Percentiles rank a stretch among this genome's conserved stretches.
Evolutionary conservation across 2,888 invertebrate genomes (phyloP).

Genomic region (Baccha elongata): DNA sequence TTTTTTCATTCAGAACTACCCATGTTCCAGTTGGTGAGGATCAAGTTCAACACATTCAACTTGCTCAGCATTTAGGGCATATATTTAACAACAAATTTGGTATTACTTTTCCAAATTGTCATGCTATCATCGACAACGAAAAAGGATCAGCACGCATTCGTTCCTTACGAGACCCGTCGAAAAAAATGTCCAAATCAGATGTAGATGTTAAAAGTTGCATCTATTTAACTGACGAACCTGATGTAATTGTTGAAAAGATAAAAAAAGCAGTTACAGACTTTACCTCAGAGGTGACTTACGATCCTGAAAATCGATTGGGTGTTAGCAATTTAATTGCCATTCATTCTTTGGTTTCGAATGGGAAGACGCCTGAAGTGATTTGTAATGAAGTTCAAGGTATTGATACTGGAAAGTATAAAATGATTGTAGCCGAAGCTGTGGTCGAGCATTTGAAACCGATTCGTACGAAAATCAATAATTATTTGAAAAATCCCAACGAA

Average conservation of each 20-base stretch:
- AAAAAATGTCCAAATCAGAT: slow-evolving; percentile 99
- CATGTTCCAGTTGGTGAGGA: slow-evolving; percentile 98
- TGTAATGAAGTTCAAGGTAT: slow-evolving; percentile 86
- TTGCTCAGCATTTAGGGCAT: slow-evolving; percentile 90
- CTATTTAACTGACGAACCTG: slow-evolving; percentile 89
- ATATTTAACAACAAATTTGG: slow-evolving; percentile 92
- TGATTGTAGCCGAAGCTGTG: slow-evolving; percentile 88
- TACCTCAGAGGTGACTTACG: slow-evolving; percentile 91
- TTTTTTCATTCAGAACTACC: slow-evolving; percentile 87
- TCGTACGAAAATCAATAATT: slow-evolving; percentile 84
- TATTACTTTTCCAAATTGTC: slow-evolving; percentile 90
- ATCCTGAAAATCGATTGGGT: slow-evolving; percentile 90
- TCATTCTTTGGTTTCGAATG: slow-evolving; percentile 88
- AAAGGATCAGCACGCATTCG: slow-evolving; percentile 86
- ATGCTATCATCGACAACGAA: slow-evolving; percentile 85
- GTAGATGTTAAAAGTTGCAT: slow-evolving; percentile 90
- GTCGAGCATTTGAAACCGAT: slow-evolving; percentile 88
- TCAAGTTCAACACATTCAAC: slow-evolving; percentile 94
- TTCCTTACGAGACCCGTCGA: slow-evolving; percentile 92
- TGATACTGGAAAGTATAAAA: slow-evolving; percentile 91
- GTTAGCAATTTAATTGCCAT: slow-evolving; percentile 94
- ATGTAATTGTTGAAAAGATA: slow-evolving; percentile 87
- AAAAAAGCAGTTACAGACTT: slow-evolving; percentile 96
- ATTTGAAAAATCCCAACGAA: slow-evolving; percentile 85
- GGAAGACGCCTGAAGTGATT: slow-evolving; percentile 86